Evolutionary conservation across 2,797 vertebrate genomes (phyloP), one percentile per base, ranked within the genome.

Genomic region (Emys orbicularis): DNA sequence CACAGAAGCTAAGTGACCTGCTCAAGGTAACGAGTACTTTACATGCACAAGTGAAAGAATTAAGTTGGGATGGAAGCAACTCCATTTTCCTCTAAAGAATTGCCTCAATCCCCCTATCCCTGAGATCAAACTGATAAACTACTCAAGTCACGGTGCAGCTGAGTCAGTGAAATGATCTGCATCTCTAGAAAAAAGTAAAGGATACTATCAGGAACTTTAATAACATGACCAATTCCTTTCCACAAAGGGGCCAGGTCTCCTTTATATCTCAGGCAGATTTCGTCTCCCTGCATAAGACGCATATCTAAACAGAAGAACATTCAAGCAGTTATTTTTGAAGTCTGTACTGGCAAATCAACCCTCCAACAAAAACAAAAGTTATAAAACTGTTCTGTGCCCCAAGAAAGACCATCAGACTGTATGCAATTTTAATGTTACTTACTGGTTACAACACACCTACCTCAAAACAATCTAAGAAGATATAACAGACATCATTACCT

Each of bases 161-260:
- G 31, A n/a, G 49, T 52, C 15, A n/a, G n/a, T 34, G 19, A 10
- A 31, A 37, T n/a, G 52, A 87, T 79, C 79, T 31, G 34, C 44
- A 16, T 27, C 79, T 53, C 25, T 29, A 37, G 8, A 25, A 81
- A 87, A 81, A 89, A 91, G 93, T 79, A 95, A 98, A 99, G 99
- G 99, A 99, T 99, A 99, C 99, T 99, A 97, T 99, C 99, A 5
- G 99, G 99, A 92, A 99, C 99, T 98, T 99, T 99, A 98, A 99
- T 99, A 93, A 99, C 99, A 0, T 99, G 99, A 79, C 99, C 99
- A 10, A 99, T 99, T 88, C 99, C 99, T 89, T 99, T 99, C 99
- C 99, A 99, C 3, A 99, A 96, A 0, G 99, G 99, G 1, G 99
- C 99, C 94, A 99, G 95, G 96, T 99, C 99, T 94, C 99, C 99